phyloP scores from a whole-genome alignment of 2,797 vertebrate species.

The Diplodus puntazzo region DNA sequence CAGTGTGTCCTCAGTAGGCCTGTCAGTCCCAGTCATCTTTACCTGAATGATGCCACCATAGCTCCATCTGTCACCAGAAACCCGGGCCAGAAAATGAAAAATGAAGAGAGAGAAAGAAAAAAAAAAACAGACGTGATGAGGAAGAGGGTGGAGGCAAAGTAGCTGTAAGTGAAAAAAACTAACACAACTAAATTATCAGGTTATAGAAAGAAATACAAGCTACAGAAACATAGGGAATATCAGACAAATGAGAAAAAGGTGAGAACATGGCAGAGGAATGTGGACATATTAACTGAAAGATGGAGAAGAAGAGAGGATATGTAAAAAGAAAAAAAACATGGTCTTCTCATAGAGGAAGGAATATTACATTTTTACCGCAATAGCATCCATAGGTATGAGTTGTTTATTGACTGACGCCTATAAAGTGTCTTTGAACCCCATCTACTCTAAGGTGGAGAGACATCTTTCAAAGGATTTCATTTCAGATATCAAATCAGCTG shows the following conservation, averaged over 20 bases:
- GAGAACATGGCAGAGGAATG: not conserved
- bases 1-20: slow-evolving; percentile 68
- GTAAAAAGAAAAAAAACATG: slow-evolving; percentile 26
- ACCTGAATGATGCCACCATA: slow-evolving; percentile 71
- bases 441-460: slow-evolving; percentile 38
- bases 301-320: slow-evolving; percentile 17
- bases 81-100: slow-evolving; percentile 53
- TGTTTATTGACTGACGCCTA: slow-evolving; percentile 55
- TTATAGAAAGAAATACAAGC: slow-evolving; percentile 6
- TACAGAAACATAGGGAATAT: slow-evolving; percentile 5
- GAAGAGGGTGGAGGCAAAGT: not conserved
- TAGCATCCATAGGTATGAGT: slow-evolving; percentile 44
- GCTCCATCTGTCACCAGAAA: slow-evolving; percentile 75
- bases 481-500: slow-evolving; percentile 49
- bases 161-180: not conserved
- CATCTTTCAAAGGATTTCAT: slow-evolving; percentile 58
- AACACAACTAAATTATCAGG: not conserved
- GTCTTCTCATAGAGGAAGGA: slow-evolving; percentile 22
- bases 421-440: slow-evolving; percentile 44
- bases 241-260: slow-evolving; percentile 1
- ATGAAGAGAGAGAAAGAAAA: slow-evolving; percentile 18
- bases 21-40: slow-evolving; percentile 76
- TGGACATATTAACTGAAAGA: slow-evolving; percentile 23
- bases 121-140: slow-evolving; percentile 14
- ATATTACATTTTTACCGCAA: slow-evolving; percentile 39